Conservation (phyloP, 35 echinoderm and acorn worm genomes). For the Strongylocentrotus purpuratus region DNA sequence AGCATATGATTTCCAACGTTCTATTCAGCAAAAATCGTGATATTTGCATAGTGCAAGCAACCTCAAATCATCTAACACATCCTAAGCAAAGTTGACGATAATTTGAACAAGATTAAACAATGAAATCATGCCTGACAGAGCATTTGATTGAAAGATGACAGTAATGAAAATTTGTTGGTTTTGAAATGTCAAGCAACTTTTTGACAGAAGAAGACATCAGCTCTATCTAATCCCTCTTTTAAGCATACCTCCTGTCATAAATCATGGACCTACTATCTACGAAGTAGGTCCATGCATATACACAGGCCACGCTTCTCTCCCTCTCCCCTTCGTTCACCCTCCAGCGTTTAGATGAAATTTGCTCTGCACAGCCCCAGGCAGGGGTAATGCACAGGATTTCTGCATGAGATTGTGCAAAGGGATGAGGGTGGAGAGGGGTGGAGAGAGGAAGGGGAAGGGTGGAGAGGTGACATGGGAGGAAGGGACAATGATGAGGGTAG, state of each 20-base stretch:
- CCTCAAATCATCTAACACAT: background rate
- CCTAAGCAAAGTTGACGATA: background rate
- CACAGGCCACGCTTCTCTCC: background rate
- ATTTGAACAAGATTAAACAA: background rate
- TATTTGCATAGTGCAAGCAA: background rate
- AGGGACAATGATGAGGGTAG: no score
- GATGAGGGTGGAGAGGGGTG: no score
- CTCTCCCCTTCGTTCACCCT: background rate
- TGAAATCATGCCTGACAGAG: background rate
- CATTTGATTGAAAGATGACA: background rate
- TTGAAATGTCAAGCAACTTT: background rate
- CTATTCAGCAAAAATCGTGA: background rate
- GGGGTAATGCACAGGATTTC: background rate
- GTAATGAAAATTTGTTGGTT: background rate
- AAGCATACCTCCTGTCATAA: background rate
- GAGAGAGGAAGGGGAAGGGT: no score
- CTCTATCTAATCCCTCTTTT: background rate
- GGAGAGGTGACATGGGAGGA: no score
- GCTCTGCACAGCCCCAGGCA: background rate
- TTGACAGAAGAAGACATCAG: background rate
- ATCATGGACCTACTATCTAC: no score
- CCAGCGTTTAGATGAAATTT: background rate
- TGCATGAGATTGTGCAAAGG: background rate
- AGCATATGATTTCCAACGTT: background rate
- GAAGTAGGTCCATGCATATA: no score